Percentiles rank a stretch among this genome's conserved stretches.
These are phyloP conservation scores for Gryon sp. DNA, from an alignment of 1,140 invertebrate genomes.

Conservation along the genomic window DNA sequence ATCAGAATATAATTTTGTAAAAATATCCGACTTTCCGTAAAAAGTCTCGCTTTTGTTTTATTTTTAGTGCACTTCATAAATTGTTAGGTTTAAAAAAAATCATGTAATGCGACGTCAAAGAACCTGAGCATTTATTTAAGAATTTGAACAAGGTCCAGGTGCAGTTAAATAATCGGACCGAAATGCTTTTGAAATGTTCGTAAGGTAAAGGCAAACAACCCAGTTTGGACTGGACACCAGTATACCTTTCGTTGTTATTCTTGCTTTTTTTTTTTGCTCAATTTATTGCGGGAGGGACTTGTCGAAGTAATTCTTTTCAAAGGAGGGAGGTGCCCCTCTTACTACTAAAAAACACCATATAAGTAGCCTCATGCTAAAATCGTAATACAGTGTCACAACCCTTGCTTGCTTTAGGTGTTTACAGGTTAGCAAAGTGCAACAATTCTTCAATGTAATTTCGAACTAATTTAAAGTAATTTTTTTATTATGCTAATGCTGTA, in stretches of 20 bases:
- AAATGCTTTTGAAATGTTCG: slow-evolving; percentile 61
- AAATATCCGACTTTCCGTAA: no score
- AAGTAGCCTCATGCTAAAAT: slow-evolving; percentile 64
- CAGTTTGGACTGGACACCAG: slow-evolving; percentile 67
- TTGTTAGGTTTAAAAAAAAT: no score
- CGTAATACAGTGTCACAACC: slow-evolving; percentile 69
- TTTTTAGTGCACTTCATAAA: no score
- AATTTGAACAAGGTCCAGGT: slow-evolving; percentile 47
- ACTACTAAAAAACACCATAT: slow-evolving; percentile 64
- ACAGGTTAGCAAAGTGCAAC: slow-evolving; percentile 53
- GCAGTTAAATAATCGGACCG: slow-evolving; percentile 38
- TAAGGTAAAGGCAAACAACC: slow-evolving; percentile 66
- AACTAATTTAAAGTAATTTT: not conserved
- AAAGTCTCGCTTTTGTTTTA: no score
- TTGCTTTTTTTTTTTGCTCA: slow-evolving; percentile 37
- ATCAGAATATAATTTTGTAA: no score
- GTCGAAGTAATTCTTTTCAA: slow-evolving; percentile 43
- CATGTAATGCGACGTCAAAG: no score
- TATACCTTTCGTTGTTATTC: slow-evolving; percentile 52
- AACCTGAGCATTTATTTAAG: slow-evolving; percentile 35
- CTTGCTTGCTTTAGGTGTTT: slow-evolving; percentile 55
- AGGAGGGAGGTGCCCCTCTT: slow-evolving; percentile 66
- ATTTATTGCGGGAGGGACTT: slow-evolving; percentile 61
- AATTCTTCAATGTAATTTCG: not conserved
- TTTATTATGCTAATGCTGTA: not conserved